Base-by-base conservation (phyloP, 2,888 invertebrate species). In the Bombylius major region DNA sequence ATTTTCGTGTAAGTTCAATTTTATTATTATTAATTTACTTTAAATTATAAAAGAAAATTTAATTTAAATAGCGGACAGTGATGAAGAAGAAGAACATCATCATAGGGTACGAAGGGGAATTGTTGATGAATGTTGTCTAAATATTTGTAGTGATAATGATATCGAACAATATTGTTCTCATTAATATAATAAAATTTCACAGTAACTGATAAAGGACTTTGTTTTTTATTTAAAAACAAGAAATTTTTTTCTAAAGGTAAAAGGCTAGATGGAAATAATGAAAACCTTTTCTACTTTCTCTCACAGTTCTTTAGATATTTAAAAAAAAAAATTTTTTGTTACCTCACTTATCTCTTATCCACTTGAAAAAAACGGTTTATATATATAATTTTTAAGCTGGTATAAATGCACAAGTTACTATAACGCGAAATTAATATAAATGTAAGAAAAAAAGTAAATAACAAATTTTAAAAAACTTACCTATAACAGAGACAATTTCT, bases 401-500 rank as follows among this genome's bases (percentile, higher is more conserved):
- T n/a, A n/a, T n/a, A n/a, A n/a, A n/a, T n/a, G n/a, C n/a, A n/a
- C n/a, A n/a, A n/a, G n/a, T n/a, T n/a, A n/a, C n/a, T n/a, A n/a
- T n/a, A n/a, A n/a, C n/a, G n/a, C n/a, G n/a, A n/a, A n/a, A n/a
- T n/a, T n/a, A n/a, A n/a, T n/a, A n/a, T n/a, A n/a, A n/a, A n/a
- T n/a, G n/a, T n/a, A n/a, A n/a, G n/a, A n/a, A 23, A 23, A 23
- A 23, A 23, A 23, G 23, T 23, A 2, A 23, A 23, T 23, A 23
- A 23, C 3, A 23, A n/a, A 23, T 23, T 23, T 23, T 23, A 23
- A 23, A 23, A 31, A 32, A 75, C 79, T 71, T 76, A 86, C 87
- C 86, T 62, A 86, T 77, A 64, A 84, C 67, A 57, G 69, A 66
- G n/a, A 85, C 78, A 64, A 86, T 76, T 67, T 79, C 79, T 61